These are phyloP conservation scores for Gobio occitaniae DNA, from an alignment of 2,797 vertebrate species.

Conservation along the genomic window DNA sequence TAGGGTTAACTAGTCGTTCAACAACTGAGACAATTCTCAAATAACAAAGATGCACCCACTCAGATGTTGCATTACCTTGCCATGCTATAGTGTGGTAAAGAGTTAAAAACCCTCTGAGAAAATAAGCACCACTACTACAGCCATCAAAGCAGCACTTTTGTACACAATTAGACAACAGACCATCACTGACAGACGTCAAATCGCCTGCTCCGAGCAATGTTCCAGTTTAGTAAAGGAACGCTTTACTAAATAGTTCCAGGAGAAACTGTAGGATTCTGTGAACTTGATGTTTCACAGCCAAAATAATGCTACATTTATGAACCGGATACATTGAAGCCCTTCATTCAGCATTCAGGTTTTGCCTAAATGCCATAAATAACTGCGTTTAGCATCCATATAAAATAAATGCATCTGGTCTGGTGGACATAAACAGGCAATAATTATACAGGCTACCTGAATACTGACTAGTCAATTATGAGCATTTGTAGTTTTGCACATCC, in stretches of 20 bases:
- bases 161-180: slow-evolving; percentile 5
- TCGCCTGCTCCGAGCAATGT: background rate
- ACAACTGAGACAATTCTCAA: background rate
- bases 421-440: background rate
- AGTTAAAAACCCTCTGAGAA: background rate
- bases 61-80: background rate
- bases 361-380: background rate
- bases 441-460: background rate
- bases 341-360: background rate
- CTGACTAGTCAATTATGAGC: background rate
- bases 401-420: background rate
- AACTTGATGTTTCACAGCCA: background rate
- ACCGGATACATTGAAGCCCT: background rate
- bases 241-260: background rate
- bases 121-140: background rate
- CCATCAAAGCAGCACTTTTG: slow-evolving; percentile 3
- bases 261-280: background rate
- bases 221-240: background rate
- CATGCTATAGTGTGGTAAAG: too few relatives aligned
- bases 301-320: background rate
- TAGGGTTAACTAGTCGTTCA: background rate
- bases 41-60: background rate
- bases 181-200: background rate
- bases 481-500: background rate
- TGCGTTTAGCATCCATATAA: background rate